Base-by-base conservation (phyloP, 2,888 invertebrate genomes). In the Elgonia sp. region DNA sequence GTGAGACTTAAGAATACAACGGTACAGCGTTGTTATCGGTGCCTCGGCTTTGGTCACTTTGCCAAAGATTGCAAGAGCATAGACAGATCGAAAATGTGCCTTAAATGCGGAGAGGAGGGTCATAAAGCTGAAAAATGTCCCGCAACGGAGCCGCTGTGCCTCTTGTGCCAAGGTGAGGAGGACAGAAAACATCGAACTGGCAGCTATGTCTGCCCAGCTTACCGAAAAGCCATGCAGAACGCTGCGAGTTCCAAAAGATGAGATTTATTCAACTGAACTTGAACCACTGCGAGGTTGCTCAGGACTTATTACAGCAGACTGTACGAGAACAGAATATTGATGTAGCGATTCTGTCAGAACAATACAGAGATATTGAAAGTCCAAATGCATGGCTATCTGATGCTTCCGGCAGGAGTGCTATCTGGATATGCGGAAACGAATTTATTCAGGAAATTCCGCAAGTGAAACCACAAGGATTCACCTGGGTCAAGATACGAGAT, bases 331-430 rank as follows among this genome's bases (percentile, higher is more conserved):
- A 50, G n/a, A 37, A 85, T 8, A 73, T 89, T 8, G 86, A 88
- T 40, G 79, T 90, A 2, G 90, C 75, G 0, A 42, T 91, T 10
- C 77, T 90, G n/a, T 63, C 83, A 10, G 90, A 90, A 55, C 89
- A 88, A 73, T 89, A 91, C 53, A 29, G 29, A 5, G 5, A 29
- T 5, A 29, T 29, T 1, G 29, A 29, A 29, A 5, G 29, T 5
- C 5, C 29, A 3, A 1, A 5, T 29, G 5, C 3, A 5, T 29
- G 29, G 29, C 1, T 29, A 1, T 29, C 29, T 29, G 29, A 29
- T 5, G 29, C 29, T 5, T 29, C 29, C 1, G 5, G 29, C 29
- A 3, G 29, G 1, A 3, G 3, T 3, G 29, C 29, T 5, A 29
- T 29, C 29, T 29, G 29, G 29, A 29, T 29, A 3, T 29, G 29